A percentile compares a stretch with the other conserved stretches of the same genome.
Conservation (phyloP, 1,140 invertebrate species). For the Parapsyche elsis region DNA sequence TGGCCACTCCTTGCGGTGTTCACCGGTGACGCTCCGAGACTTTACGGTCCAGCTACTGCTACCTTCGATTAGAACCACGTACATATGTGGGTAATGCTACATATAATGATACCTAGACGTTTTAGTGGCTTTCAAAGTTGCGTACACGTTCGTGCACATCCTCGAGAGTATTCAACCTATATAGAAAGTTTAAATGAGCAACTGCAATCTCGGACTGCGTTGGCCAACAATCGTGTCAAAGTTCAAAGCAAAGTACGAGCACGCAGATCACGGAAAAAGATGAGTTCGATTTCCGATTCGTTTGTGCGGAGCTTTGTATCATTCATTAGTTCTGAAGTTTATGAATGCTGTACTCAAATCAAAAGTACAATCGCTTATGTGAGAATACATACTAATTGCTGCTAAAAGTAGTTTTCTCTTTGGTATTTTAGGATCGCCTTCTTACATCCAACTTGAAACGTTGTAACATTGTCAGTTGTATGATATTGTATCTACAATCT, state of each 20-base stretch:
- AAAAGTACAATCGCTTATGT: too few relatives aligned
- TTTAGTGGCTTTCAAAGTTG: background rate
- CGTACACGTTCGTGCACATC: background rate
- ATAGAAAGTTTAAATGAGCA: constrained; percentile 7
- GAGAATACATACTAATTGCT: too few relatives aligned
- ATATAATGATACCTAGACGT: background rate
- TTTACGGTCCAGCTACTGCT: constrained; percentile 37
- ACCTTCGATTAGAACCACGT: background rate
- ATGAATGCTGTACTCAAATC: too few relatives aligned
- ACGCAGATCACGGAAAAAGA: background rate
- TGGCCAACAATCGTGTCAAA: background rate
- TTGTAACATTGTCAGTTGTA: too few relatives aligned
- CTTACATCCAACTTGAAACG: too few relatives aligned
- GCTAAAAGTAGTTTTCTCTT: too few relatives aligned
- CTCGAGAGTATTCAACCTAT: background rate
- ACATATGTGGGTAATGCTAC: background rate
- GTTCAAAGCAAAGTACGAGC: background rate
- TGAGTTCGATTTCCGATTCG: background rate
- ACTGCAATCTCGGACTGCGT: background rate
- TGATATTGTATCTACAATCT: too few relatives aligned
- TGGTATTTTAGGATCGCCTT: too few relatives aligned
- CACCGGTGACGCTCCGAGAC: background rate
- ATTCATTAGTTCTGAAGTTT: too few relatives aligned
- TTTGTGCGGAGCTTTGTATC: background rate
- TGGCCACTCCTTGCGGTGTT: constrained; percentile 26